Base-by-base conservation (phyloP, 2,113 vertebrate species). In the Crypturellus undulatus region DNA sequence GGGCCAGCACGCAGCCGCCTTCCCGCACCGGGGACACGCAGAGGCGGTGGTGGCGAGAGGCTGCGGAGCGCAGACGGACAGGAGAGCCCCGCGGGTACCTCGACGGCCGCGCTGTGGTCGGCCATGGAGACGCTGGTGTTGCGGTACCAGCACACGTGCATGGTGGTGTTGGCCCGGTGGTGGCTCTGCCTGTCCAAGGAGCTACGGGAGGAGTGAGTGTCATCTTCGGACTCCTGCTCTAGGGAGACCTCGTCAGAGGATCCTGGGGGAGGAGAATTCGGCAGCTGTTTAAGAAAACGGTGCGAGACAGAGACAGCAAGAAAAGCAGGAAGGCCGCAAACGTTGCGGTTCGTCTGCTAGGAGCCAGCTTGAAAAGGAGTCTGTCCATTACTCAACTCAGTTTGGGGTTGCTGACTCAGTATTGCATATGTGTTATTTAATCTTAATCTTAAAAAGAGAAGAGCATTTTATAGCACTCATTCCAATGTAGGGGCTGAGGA, bases 91-190 rank as follows among this genome's bases (percentile, higher is more conserved):
- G 51, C 1, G 52, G 97, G 92, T 98, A 99, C 99, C 99, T 99
- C 98, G 16, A 99, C 98, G 22, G 99, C 99, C 64, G 98, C 98
- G 79, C 98, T 99, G 98, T 98, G 99, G 97, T 99, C 99, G 8
- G 98, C 97, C 98, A 99, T 99, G 96, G 99, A 99, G 97, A 99
- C 98, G 17, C 99, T 99, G 69, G 99, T 99, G 98, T 98, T 99
- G 92, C 99, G 98, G 97, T 99, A 98, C 99, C 99, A 99, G 98
- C 99, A 99, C 97, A 99, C 99, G 64, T 99, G 99, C 98, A 99
- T 97, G 51, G 98, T 99, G 76, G 98, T 99, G 98, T 98, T 99
- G 98, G 98, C 98, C 85, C 98, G 98, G 96, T 98, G 99, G 90
- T 98, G 99, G 69, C 97, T 98, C 96, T 98, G 99, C 94, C 98